These are phyloP conservation scores for Aphidius ervi DNA, from an alignment of 1,140 invertebrate species.

Conservation along the genomic window DNA sequence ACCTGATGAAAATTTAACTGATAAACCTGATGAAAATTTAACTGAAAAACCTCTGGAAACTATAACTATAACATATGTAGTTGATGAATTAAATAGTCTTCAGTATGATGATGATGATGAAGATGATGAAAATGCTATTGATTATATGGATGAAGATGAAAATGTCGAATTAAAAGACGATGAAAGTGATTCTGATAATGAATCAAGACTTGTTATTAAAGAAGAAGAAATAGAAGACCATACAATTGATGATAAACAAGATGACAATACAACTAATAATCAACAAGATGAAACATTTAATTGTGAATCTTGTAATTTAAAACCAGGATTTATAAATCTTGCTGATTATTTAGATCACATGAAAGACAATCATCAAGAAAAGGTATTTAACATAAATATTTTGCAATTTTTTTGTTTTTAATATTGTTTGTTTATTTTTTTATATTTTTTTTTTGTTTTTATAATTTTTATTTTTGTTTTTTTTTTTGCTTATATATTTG, in stretches of 20 bases:
- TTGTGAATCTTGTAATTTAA: constrained; percentile 38
- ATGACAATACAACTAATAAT: constrained; percentile 21
- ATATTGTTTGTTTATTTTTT: too few relatives aligned
- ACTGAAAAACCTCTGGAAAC: too few relatives aligned
- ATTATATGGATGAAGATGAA: not conserved
- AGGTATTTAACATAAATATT: constrained; percentile 19
- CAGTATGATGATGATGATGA: constrained; percentile 23
- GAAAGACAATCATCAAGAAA: constrained; percentile 58
- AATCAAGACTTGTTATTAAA: constrained; percentile 23
- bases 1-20: too few relatives aligned
- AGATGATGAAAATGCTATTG: constrained; percentile 11
- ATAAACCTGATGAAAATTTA: too few relatives aligned
- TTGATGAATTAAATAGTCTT: too few relatives aligned
- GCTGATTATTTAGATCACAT: constrained; percentile 61
- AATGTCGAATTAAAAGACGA: constrained; percentile 12
- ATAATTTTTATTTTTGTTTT: too few relatives aligned
- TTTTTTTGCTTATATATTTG: too few relatives aligned
- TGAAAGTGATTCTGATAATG: constrained; percentile 22
- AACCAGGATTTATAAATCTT: constrained; percentile 51
- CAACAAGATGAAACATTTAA: constrained; percentile 30
- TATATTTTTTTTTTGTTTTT: too few relatives aligned
- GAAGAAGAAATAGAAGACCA: constrained; percentile 11
- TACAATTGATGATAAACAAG: constrained; percentile 4
- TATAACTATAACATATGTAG: too few relatives aligned
- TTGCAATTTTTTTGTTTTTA: too few relatives aligned